These are phyloP conservation scores for Zelostemma sp. DNA, from an alignment of 1,140 invertebrate species.

Conservation along the genomic window DNA sequence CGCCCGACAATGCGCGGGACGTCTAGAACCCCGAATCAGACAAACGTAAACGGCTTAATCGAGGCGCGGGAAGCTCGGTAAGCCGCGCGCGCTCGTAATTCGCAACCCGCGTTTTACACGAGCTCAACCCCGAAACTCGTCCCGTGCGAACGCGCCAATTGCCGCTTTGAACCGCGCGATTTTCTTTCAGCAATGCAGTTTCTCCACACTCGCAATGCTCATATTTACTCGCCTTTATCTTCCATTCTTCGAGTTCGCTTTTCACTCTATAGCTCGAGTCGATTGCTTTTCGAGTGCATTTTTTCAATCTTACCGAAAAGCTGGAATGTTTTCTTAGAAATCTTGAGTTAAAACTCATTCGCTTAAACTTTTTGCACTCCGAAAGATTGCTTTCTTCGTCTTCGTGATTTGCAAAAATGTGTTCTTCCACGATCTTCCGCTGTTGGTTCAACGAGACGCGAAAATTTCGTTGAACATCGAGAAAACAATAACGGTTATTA, in stretches of 20 bases:
- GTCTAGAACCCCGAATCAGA: slow-evolving; percentile 12
- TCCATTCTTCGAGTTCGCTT: background rate
- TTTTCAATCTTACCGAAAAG: no score
- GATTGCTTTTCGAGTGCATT: slow-evolving; percentile 12
- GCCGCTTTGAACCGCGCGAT: no score
- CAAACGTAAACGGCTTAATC: slow-evolving; percentile 50
- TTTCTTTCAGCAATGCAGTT: no score
- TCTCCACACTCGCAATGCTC: no score
- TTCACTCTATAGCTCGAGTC: background rate
- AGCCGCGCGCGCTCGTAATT: slow-evolving; percentile 53
- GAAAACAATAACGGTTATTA: slow-evolving; percentile 32
- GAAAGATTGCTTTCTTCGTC: background rate
- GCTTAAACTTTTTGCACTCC: slow-evolving; percentile 3
- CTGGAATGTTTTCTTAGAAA: no score
- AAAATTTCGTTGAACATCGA: slow-evolving; percentile 17
- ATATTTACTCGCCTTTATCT: no score
- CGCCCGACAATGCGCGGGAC: background rate
- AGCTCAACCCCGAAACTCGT: background rate
- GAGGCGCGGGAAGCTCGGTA: slow-evolving; percentile 39
- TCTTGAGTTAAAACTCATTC: slow-evolving; percentile 3
- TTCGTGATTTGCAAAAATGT: no score
- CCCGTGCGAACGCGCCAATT: no score
- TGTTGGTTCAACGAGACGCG: slow-evolving; percentile 18
- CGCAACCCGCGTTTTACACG: slow-evolving; percentile 28
- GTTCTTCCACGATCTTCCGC: background rate